Evolutionary conservation across 2,797 vertebrate genomes (phyloP), one percentile per base, ranked within the genome.

Genomic region (Pipistrellus pygmaeus): DNA sequence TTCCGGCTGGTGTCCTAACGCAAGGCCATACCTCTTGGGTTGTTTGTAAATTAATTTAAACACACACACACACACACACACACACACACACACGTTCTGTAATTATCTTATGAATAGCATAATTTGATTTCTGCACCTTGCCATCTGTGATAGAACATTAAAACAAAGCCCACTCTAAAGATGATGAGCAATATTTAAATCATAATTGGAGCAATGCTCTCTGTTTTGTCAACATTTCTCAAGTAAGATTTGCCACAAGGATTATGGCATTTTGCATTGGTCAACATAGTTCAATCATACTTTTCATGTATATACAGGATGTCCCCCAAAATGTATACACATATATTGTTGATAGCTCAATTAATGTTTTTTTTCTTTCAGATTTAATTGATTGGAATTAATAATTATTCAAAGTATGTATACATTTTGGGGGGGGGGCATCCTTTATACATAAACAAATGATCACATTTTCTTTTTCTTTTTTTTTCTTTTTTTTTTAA

Each of bases 201-300:
- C 25, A 38, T 17, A 88, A 85, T 38, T 11, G 20, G 17, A 7
- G 0, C 2, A 71, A 35, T 3, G 44, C 30, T 91, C 7, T 32
- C 46, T 60, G 12, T 51, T 92, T 88, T 1, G 6, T 87, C 90
- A 92, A 92, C 55, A 91, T 68, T 84, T 76, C 66, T 73, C 32
- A 90, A 86, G 30, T 73, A 10, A 75, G 20, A 62, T 78, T 93
- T 93, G 72, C 14, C 38, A 71, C 46, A 78, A 41, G 93, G 87
- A 89, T 72, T 32, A 48, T n/a, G 8, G 13, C 55, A 84, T 64
- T 69, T 76, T 76, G 3, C n/a, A 7, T 85, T 76, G 35, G 15
- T 80, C 73, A 94, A 81, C 69, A 94, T 44, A 64, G 80, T 44
- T 84, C 21, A 51, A 18, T 80, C 64, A 18, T 23, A 57, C 8